Evolutionary conservation across 2,888 invertebrate genomes (phyloP), one percentile per base, ranked within the genome.

Genomic region (Glaucopsyche alexis): DNA sequence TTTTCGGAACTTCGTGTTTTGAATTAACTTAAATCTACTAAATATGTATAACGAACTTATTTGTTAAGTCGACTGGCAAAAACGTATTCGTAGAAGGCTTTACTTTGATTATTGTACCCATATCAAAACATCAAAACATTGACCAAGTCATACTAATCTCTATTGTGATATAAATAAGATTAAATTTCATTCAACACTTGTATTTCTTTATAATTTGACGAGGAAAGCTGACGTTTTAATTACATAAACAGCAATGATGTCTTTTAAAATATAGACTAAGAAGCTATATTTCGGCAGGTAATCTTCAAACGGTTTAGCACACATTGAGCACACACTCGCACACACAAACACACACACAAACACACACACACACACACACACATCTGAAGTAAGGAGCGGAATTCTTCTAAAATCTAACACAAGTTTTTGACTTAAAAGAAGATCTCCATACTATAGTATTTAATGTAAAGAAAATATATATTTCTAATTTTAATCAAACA

Each of bases 151-250:
- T 38, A 42, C 13, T 29, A 60, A 60, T 38, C 42, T 67, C 45
- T 67, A 42, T 67, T 45, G 6, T 19, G 4, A 7, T 19, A 67
- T 6, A 16, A 45, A 67, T 67, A 47, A 47, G 67, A 67, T 67
- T 67, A 45, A 19, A 47, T 45, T 45, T 67, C 19, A 16, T 45
- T 11, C 67, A 67, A 45, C 67, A 67, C 40, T 16, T 67, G 67
- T 6, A 42, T 45, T 67, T 67, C 67, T 47, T 42, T 67, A 45
- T 67, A 45, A 47, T 67, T 47, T 67, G 67, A 67, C 67, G 67
- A 67, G 67, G 19, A 67, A 67, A 67, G 47, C 47, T 67, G 67
- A 67, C 67, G 67, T 67, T 67, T 67, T 67, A 47, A 67, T 67
- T 45, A 67, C 42, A 45, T 45, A n/a, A 67, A 19, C 19, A 67